Base-by-base conservation (phyloP, 2,113 vertebrate species). In the Dasyprocta punctata region DNA sequence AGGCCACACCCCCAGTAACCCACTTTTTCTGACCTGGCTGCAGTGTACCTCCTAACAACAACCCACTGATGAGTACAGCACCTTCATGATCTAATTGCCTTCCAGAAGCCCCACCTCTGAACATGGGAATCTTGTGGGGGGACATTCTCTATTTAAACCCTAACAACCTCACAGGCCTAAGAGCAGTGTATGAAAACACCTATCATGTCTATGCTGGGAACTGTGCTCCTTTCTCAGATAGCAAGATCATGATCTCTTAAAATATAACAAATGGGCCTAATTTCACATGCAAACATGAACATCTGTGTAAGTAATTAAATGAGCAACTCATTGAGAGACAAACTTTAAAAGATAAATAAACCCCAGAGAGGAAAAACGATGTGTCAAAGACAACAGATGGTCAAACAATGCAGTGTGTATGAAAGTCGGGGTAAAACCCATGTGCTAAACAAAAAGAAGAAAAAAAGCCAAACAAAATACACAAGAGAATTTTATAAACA, bases 401-500 rank as follows among this genome's bases (percentile, higher is more conserved):
- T 78, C 47, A n/a, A 90, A 95, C 86, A 93, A 60, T 60, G 90
- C 58, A 84, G 17, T 0, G 0, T 36, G 10, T 86, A n/a, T 63
- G 60, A 83, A 96, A 67, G 0, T 58, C 7, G 80, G 56, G 47
- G 86, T 82, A 97, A 97, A 96, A 93, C 3, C 80, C 1, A 0
- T 52, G 78, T 86, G 38, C n/a, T 94, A 41, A 97, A 36, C 12
- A 16, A 94, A 80, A 38, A 47, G 7, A 4, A 20, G 92, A 83
- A 89, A 60, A 97, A 94, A 95, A 49, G 30, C 41, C 80, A 97
- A 97, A 96, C 52, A 10, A 97, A 96, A 80, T 69, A 84, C 0
- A 61, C 0, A 26, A 58, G 73, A 92, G 28, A 85, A 0, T 54
- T 95, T 96, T 33, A n/a, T 8, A 94, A 97, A 95, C 78, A 94